These are phyloP conservation scores for Mnemiopsis leidyi DNA, from an alignment of 37 sponge, comb jelly and placozoan species.

Conservation along the genomic window DNA sequence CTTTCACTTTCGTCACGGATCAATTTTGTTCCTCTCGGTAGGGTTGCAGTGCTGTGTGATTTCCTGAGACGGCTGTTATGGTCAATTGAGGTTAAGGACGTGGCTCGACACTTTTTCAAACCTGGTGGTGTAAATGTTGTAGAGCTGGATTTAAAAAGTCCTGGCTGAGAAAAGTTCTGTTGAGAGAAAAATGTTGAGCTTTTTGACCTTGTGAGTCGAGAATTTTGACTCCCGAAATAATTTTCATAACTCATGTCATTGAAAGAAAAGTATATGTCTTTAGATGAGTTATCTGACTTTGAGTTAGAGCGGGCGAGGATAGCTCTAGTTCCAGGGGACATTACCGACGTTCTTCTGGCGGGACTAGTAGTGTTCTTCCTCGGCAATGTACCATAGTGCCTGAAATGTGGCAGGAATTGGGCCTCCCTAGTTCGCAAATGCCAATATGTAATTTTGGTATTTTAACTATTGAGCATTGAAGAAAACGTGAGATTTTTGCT, in stretches of 20 bases:
- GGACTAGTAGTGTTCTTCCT: no score
- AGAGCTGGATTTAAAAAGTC: neutral
- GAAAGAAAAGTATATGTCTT: neutral
- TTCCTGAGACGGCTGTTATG: neutral
- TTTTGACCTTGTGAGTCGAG: no score
- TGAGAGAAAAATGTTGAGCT: no score
- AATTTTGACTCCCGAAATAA: no score
- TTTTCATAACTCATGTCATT: no score
- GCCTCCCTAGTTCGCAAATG: no score
- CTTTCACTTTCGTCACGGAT: neutral
- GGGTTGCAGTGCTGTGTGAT: neutral
- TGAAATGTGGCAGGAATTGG: no score
- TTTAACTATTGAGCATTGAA: no score
- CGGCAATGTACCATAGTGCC: neutral
- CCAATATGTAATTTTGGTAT: no score
- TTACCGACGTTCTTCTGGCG: neutral
- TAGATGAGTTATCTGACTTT: neutral
- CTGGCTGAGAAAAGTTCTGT: neutral
- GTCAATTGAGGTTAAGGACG: neutral
- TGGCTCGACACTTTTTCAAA: neutral
- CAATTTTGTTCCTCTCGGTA: neutral
- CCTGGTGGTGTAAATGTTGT: neutral
- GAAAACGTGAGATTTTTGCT: no score
- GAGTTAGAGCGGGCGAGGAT: neutral
- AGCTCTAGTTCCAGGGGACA: neutral